Conservation (phyloP, 2,888 invertebrate genomes). For the Pseudococcus jackbeardsleyi region DNA sequence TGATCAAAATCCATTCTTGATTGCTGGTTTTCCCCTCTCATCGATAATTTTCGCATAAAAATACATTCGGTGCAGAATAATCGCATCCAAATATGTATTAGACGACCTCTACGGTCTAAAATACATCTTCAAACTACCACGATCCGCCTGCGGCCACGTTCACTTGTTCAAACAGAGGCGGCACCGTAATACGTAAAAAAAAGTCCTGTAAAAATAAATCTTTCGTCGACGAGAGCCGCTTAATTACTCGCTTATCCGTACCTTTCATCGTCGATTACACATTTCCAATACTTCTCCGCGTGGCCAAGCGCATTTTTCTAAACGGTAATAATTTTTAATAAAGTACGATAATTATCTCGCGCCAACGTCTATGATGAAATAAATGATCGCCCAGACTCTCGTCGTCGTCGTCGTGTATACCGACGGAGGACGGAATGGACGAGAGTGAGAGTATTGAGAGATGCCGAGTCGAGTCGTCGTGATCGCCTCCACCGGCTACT, state of each 20-base stretch:
- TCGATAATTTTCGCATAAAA: not conserved
- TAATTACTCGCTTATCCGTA: conserved; percentile 12
- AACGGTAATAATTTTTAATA: conserved; percentile 37
- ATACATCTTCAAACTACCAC: conserved; percentile 2
- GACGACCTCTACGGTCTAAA: not conserved
- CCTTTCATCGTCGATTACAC: conserved; percentile 60
- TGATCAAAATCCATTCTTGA: too few relatives aligned
- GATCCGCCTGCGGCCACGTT: not conserved
- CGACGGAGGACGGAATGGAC: too few relatives aligned
- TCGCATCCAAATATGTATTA: not conserved
- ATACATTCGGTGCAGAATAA: not conserved
- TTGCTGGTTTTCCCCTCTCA: not conserved
- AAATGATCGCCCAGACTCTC: not conserved
- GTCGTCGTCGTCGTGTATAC: too few relatives aligned
- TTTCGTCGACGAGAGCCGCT: conserved; percentile 19
- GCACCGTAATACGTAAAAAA: not conserved
- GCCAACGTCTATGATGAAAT: conserved; percentile 26
- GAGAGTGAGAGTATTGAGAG: not conserved
- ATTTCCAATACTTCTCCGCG: conserved; percentile 53
- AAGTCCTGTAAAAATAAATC: conserved; percentile 16
- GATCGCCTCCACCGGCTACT: conserved; percentile 25
- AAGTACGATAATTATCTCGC: conserved; percentile 28
- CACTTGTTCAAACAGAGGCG: conserved; percentile 38
- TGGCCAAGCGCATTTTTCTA: not conserved
- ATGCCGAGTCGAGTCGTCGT: conserved; percentile 3